Evolutionary conservation across 2,888 invertebrate species (phyloP).

Genomic region (Ormyrus labotus): DNA sequence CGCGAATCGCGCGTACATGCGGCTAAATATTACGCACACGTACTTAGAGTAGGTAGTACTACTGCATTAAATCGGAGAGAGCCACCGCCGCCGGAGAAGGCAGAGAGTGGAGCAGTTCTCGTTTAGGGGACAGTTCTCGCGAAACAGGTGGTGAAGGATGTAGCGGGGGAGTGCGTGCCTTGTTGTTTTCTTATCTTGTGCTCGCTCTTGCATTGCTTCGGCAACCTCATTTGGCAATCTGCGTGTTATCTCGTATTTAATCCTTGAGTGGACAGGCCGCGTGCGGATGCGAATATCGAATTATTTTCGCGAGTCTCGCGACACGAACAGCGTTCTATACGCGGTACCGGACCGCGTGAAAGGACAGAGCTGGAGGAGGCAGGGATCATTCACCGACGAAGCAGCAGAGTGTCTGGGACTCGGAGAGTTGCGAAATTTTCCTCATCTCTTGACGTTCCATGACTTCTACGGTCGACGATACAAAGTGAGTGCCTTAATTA

Average conservation of each 20-base stretch:
- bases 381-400: neutral
- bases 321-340: too few relatives aligned
- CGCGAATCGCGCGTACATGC: slow-evolving; percentile 11
- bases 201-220: too few relatives aligned
- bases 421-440: slow-evolving; percentile 25
- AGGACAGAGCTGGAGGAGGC: neutral
- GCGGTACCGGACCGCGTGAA: neutral
- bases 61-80: neutral
- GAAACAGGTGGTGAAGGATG: slow-evolving; percentile 52
- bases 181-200: neutral
- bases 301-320: too few relatives aligned
- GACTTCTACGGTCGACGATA: slow-evolving; percentile 50
- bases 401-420: neutral
- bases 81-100: neutral
- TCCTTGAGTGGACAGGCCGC: too few relatives aligned
- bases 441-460: slow-evolving; percentile 51
- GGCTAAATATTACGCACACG: slow-evolving; percentile 17
- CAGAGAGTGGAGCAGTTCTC: neutral
- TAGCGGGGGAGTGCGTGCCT: slow-evolving; percentile 14
- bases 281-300: too few relatives aligned
- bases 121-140: slow-evolving; percentile 18
- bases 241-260: too few relatives aligned
- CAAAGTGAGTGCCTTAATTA: slow-evolving; percentile 50
- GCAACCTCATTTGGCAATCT: too few relatives aligned
- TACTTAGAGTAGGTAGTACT: neutral